Conservation (phyloP, 1,140 invertebrate genomes). For the Dermatophagoides farinae region DNA sequence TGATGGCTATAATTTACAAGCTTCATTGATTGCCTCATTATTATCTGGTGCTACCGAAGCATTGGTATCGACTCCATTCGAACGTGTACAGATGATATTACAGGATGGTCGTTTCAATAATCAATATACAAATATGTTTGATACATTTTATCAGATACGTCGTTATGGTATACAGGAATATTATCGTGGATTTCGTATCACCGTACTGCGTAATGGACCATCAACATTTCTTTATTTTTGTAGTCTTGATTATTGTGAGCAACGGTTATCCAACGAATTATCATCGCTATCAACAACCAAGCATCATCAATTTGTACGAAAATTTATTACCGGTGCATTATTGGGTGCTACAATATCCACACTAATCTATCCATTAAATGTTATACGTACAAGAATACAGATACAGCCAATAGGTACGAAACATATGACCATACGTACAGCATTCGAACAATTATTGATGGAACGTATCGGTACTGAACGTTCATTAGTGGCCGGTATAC, state of each 20-base stretch:
- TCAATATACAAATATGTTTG: constrained; percentile 64
- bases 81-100: constrained; percentile 78
- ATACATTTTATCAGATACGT: constrained; percentile 49
- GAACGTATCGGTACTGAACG: constrained; percentile 51
- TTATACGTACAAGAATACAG: constrained; percentile 87
- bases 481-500: constrained; percentile 73
- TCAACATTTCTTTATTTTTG: constrained; percentile 81
- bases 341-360: constrained; percentile 82
- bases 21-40: constrained; percentile 42
- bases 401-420: constrained; percentile 52
- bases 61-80: constrained; percentile 69
- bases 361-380: constrained; percentile 90
- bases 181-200: constrained; percentile 43
- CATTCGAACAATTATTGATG: constrained; percentile 49
- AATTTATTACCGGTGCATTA: constrained; percentile 78
- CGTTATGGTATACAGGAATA: constrained; percentile 44
- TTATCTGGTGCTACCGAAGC: constrained; percentile 59
- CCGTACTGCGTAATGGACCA: constrained; percentile 62
- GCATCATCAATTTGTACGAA: constrained; percentile 17
- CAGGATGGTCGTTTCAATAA: constrained; percentile 65
- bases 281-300: constrained; percentile 2
- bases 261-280: constrained; percentile 28
- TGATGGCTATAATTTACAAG: constrained; percentile 22
- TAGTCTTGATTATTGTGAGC: constrained; percentile 48
- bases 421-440: constrained; percentile 44